Evolutionary conservation across 2,888 invertebrate species (phyloP).

Genomic region (Molorchus minor): DNA sequence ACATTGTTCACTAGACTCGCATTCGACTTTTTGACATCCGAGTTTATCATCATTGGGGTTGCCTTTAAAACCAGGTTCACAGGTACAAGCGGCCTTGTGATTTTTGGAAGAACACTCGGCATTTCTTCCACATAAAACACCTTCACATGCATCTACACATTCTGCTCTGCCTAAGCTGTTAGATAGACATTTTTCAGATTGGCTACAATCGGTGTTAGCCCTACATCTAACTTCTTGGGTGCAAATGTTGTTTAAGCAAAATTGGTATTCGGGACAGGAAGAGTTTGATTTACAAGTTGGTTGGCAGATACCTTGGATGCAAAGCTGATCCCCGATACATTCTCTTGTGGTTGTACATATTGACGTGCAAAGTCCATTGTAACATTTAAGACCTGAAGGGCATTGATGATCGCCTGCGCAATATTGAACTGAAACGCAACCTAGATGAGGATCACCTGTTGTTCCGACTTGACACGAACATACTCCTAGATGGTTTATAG

Average conservation of each 20-base stretch:
- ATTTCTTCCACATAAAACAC: constrained; percentile 81
- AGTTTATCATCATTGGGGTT: constrained; percentile 76
- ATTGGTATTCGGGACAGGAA: constrained; percentile 87
- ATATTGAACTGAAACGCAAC: constrained; percentile 84
- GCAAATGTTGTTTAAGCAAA: constrained; percentile 85
- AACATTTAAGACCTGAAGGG: constrained; percentile 83
- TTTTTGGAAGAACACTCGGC: constrained; percentile 79
- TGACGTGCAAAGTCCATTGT: constrained; percentile 81
- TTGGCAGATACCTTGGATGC: constrained; percentile 86
- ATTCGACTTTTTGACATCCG: constrained; percentile 84
- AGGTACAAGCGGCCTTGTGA: constrained; percentile 80
- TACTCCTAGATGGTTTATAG: constrained; percentile 80
- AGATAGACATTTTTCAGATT: constrained; percentile 76
- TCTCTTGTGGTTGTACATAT: constrained; percentile 83
- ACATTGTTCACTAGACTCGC: constrained; percentile 75
- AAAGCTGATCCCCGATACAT: constrained; percentile 85
- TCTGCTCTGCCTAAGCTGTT: constrained; percentile 78
- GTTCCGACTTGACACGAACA: constrained; percentile 87
- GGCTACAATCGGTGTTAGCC: constrained; percentile 76
- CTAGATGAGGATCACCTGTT: constrained; percentile 86
- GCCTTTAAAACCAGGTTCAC: constrained; percentile 82
- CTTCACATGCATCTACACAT: constrained; percentile 80
- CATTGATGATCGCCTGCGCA: constrained; percentile 85
- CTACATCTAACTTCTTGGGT: constrained; percentile 82
- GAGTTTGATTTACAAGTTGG: constrained; percentile 81